Evolutionary conservation across 2,888 invertebrate species (phyloP).

Genomic region (Drosophila recens): DNA sequence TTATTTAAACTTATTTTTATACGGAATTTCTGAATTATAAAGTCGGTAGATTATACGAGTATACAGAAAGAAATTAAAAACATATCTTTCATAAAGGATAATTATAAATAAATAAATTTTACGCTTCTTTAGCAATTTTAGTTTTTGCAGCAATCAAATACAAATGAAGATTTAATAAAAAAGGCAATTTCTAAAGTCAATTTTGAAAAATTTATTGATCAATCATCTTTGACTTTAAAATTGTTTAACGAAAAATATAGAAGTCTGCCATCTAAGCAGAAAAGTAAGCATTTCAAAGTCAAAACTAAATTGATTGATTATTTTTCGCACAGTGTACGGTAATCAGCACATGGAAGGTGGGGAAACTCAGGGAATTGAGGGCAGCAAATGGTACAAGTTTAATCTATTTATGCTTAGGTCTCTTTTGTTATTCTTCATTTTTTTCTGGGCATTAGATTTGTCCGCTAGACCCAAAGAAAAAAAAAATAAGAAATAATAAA

Average conservation of each 20-base stretch:
- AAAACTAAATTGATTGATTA: background rate
- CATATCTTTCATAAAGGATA: no score
- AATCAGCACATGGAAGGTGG: slow-evolving; percentile 12
- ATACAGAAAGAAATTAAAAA: no score
- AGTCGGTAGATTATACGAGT: no score
- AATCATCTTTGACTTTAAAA: background rate
- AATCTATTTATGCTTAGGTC: slow-evolving; percentile 56
- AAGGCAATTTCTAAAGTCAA: no score
- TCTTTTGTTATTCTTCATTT: slow-evolving; percentile 46
- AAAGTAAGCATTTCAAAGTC: background rate
- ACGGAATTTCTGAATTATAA: no score
- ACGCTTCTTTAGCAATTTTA: no score
- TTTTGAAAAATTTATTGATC: background rate
- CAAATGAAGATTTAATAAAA: no score
- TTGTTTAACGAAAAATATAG: background rate
- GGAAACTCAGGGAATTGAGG: background rate
- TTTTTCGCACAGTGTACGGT: slow-evolving; percentile 46
- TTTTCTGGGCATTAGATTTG: slow-evolving; percentile 15
- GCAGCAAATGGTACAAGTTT: slow-evolving; percentile 35
- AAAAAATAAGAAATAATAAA: slow-evolving; percentile 40
- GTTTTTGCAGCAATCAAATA: no score
- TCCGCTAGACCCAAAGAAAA: slow-evolving; percentile 42
- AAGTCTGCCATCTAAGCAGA: background rate
- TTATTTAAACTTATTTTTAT: no score
- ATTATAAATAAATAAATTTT: no score